Evolutionary conservation across 2,113 vertebrate species (phyloP).

Genomic region (Dascyllus trimaculatus): DNA sequence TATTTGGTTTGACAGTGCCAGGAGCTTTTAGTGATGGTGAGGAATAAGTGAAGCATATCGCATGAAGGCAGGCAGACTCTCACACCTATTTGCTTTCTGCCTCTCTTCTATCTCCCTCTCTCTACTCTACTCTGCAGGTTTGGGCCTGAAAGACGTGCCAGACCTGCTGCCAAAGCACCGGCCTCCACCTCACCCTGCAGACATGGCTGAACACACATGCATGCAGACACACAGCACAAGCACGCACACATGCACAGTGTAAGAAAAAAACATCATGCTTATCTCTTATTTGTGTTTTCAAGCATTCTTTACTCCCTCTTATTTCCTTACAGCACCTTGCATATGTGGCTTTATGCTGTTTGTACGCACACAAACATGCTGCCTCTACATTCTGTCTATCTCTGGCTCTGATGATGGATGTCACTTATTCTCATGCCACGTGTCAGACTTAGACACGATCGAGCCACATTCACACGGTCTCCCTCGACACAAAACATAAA

Average conservation of each 20-base stretch:
- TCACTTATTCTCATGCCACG: conserved; percentile 22
- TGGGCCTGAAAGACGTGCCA: conserved; percentile 87
- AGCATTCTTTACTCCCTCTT: conserved; percentile 11
- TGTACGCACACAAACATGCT: conserved; percentile 4
- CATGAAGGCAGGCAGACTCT: conserved; percentile 53
- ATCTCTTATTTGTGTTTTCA: conserved; percentile 22
- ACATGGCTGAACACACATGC: conserved; percentile 78
- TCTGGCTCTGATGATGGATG: conserved; percentile 21
- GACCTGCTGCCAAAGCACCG: conserved; percentile 84
- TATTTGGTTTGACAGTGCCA: conserved; percentile 18
- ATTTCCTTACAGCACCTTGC: neutral
- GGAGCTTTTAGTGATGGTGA: conserved; percentile 47
- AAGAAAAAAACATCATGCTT: neutral
- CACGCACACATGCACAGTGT: conserved; percentile 15
- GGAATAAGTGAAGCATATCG: conserved; percentile 53
- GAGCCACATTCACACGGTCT: conserved; percentile 64
- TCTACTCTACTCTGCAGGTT: conserved; percentile 77
- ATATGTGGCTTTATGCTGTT: neutral
- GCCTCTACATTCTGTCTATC: neutral
- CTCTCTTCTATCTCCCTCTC: conserved; percentile 41
- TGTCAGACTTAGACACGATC: conserved; percentile 43
- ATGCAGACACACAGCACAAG: conserved; percentile 27
- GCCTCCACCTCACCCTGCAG: conserved; percentile 87
- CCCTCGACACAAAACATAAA: conserved; percentile 48
- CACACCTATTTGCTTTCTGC: conserved; percentile 60